Conservation (phyloP, 1,140 invertebrate species). For the Drosophila nigromelanica region DNA sequence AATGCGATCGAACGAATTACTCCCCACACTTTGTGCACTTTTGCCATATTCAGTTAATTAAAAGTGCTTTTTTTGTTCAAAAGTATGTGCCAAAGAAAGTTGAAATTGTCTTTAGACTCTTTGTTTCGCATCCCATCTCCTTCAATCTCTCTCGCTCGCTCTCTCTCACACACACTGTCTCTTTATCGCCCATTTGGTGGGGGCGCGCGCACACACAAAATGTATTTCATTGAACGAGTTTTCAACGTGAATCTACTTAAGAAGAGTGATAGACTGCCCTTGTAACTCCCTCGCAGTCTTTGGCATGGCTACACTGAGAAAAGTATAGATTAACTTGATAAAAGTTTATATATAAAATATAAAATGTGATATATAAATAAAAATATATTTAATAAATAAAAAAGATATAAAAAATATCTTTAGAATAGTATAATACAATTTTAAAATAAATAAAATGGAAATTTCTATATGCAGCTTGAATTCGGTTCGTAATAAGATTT, state of each 20-base stretch:
- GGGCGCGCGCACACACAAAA: not conserved
- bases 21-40: slow-evolving; percentile 29
- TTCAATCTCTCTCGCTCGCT: slow-evolving; percentile 5
- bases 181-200: too few relatives aligned
- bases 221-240: slow-evolving; percentile 28
- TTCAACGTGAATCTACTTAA: slow-evolving; percentile 16
- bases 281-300: slow-evolving; percentile 22
- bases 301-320: slow-evolving; percentile 18
- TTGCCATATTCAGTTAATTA: slow-evolving; percentile 70
- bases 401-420: not conserved
- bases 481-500: too few relatives aligned
- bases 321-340: not conserved
- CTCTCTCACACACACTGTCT: slow-evolving; percentile 5
- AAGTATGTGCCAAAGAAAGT: slow-evolving; percentile 63
- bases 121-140: slow-evolving; percentile 4
- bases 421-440: too few relatives aligned
- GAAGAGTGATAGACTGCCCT: slow-evolving; percentile 25
- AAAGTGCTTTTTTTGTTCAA: slow-evolving; percentile 46
- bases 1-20: slow-evolving; percentile 33
- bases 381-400: not conserved
- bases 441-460: too few relatives aligned
- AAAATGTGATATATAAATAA: too few relatives aligned
- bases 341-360: too few relatives aligned
- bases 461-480: too few relatives aligned
- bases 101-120: slow-evolving; percentile 42